Evolutionary conservation across 2,888 invertebrate species (phyloP).

Genomic region (Selenia dentaria): DNA sequence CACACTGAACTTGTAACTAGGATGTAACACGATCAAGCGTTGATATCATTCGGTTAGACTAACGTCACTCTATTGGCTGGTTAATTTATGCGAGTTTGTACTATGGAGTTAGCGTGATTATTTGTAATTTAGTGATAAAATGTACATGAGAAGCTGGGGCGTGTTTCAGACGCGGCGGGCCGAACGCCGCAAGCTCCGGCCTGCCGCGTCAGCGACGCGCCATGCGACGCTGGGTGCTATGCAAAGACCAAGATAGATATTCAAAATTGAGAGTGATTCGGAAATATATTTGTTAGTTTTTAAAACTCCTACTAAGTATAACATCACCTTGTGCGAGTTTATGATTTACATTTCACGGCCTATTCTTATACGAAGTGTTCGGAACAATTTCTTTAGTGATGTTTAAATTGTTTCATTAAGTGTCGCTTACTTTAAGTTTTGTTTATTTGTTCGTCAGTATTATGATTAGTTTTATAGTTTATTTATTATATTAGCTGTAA

Average conservation of each 20-base stretch:
- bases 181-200: background rate
- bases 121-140: slow-evolving; percentile 47
- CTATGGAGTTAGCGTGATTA: slow-evolving; percentile 41
- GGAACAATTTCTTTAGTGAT: slow-evolving; percentile 13
- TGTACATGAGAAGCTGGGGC: slow-evolving; percentile 38
- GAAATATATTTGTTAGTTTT: slow-evolving; percentile 34
- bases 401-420: slow-evolving; percentile 1
- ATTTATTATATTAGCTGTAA: slow-evolving; percentile 10
- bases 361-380: slow-evolving; percentile 17
- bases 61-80: slow-evolving; percentile 38
- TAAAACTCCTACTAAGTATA: slow-evolving; percentile 20
- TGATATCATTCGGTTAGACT: slow-evolving; percentile 49
- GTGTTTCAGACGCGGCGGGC: background rate
- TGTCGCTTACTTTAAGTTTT: slow-evolving; percentile 3
- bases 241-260: slow-evolving; percentile 71
- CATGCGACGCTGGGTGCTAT: slow-evolving; percentile 61
- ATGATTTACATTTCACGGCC: slow-evolving; percentile 15
- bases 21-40: slow-evolving; percentile 43
- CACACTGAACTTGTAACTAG: slow-evolving; percentile 43
- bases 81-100: slow-evolving; percentile 43
- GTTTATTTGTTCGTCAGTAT: slow-evolving; percentile 19
- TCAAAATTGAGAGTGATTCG: slow-evolving; percentile 40
- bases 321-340: slow-evolving; percentile 12
- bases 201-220: slow-evolving; percentile 12
- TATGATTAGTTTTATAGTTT: slow-evolving; percentile 15